Base-by-base conservation (phyloP, 1,140 invertebrate species). In the Helicoverpa zea region DNA sequence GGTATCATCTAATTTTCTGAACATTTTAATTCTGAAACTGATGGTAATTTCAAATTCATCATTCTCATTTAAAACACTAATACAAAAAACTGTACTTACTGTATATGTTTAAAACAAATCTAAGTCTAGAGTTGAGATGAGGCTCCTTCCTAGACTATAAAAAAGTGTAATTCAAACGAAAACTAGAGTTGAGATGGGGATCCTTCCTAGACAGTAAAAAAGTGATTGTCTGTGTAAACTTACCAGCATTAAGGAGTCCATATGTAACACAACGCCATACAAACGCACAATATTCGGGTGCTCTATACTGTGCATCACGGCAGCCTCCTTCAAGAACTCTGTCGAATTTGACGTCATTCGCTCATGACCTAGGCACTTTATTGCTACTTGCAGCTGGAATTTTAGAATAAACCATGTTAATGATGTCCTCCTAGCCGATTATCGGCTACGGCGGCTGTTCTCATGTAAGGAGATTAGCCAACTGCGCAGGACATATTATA, bases 321-420 rank as follows among this genome's bases (percentile, higher is more conserved):
- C 98, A 1, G 99, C 99, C 95, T 99, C 99, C 93, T 99, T 99
- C 16, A 99, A 95, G 95, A 99, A 99, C 92, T 99, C 98, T 87
- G 98, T 97, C 0, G 98, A 98, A 93, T 99, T 99, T 81, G 98
- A 98, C 86, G 99, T 98, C 98, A 99, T 98, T 64, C 98, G 96
- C 87, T 99, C 98, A 77, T 98, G 97, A 58, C 98, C 98, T 14
- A 99, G 94, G 93, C 98, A 99, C 95, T 99, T 99, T 73, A 99
- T 98, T 1, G 99, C 99, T 56, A 99, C 99, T 97, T 99, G 98
- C 81, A 98, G 97, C 97, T 98, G 88, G 16, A 87, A 82, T n/a
- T n/a, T 2, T 7, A 35, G 2, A 59, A 73, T 16, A 56, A 70
- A 1, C 13, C 3, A 18, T 47, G 14, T 5, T 56, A 13, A 13